Evolutionary conservation across 2,113 vertebrate species (phyloP).

Genomic region (Limanda limanda): DNA sequence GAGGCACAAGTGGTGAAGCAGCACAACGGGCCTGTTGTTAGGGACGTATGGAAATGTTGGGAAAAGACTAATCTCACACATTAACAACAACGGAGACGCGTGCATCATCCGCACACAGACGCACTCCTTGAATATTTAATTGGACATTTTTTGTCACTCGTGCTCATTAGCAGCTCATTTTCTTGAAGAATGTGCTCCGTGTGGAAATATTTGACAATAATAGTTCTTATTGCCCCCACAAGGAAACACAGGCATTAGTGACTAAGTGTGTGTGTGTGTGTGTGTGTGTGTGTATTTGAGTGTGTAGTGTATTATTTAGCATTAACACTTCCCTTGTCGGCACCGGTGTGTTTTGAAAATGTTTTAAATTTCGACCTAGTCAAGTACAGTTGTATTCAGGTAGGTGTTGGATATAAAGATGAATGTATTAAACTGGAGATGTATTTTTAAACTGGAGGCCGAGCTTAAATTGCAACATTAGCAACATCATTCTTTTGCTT

Average conservation of each 20-base stretch:
- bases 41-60: constrained; percentile 6
- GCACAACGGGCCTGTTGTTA: constrained; percentile 3
- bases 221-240: constrained; percentile 11
- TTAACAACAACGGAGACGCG: too few relatives aligned
- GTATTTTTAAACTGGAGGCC: too few relatives aligned
- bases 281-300: constrained; percentile 8
- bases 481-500: neutral
- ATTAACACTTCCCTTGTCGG: neutral
- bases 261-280: neutral
- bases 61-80: too few relatives aligned
- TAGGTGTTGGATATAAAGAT: neutral
- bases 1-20: constrained; percentile 23
- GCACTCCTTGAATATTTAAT: neutral
- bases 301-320: neutral
- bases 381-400: neutral
- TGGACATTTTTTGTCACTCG: neutral
- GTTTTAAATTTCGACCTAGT: too few relatives aligned
- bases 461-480: neutral
- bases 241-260: neutral
- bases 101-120: neutral
- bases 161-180: neutral
- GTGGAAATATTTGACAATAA: constrained; percentile 23
- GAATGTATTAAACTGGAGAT: neutral
- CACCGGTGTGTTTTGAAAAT: too few relatives aligned
- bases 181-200: constrained; percentile 18